Evolutionary conservation across 2,113 vertebrate species (phyloP), one percentile per base, ranked within the genome.

Genomic region (Mesitornis unicolor): DNA sequence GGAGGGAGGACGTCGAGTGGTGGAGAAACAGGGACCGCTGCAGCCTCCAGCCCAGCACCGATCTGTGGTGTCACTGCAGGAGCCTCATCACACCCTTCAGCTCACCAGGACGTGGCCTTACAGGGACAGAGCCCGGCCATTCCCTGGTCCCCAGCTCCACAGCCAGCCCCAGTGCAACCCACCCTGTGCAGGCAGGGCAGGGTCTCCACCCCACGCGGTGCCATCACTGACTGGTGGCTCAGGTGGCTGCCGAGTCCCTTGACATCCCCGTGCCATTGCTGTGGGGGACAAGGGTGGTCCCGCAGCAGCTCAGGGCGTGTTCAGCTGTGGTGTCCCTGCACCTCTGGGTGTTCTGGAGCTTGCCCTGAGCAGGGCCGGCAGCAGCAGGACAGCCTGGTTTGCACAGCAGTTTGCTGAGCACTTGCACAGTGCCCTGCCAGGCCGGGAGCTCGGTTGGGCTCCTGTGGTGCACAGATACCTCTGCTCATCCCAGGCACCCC

Each of bases 221-320:
- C 28, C 38, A 16, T 6, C 4, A 0, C 59, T 40, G 2, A 0
- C 0, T 11, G 14, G 38, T 25, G 38, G 64, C 28, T 56, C 60
- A 19, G 15, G 33, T 36, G 19, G 17, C 38, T 90, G 25, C 73
- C 1, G 6, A 36, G 42, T 10, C 16, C 53, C 74, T 47, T 17
- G 54, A 38, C 48, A 31, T n/a, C 16, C 18, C 33, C 2, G 3
- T 33, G 59, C 74, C 87, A 21, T 48, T 35, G 53, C 50, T 35
- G 35, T 17, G 16, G 22, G 21, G 17, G 8, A 59, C 31, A 47
- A n/a, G 53, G 36, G 16, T 53, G 71, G 83, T 38, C 26, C 54
- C 12, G 5, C 35, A 59, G 65, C 70, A 38, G 71, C 43, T 74
- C 86, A 21, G 65, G 40, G 20, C 2, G 2, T 3, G 6, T 43